Evolutionary conservation across 23 tunicate species (phyloP), one percentile per base, ranked within the genome.

Genomic region (Halocynthia aurantium): DNA sequence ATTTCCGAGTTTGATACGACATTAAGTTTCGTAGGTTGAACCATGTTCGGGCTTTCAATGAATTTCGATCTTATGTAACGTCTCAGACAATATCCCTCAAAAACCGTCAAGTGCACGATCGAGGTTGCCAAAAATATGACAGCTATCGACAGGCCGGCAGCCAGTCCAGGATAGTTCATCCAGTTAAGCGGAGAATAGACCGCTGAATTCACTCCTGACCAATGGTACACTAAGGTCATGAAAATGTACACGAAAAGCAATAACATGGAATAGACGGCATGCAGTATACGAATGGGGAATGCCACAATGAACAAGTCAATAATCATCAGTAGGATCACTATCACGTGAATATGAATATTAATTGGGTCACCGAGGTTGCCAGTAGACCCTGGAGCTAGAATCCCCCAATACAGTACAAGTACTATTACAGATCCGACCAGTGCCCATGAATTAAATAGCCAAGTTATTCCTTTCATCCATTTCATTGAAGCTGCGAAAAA

Each of bases 61-160:
- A 31, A 31, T 31, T 31, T 31, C 44, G 44, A 31, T 31, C 44
- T 31, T 7, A 76, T 58, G 11, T 20, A 15, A 51, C 22, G 54
- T 18, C 87, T 66, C 8, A 83, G 50, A n/a, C 20, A 52, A 51
- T 55, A 76, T 15, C 76, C 17, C n/a, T 70, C 77, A 55, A 81
- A 83, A 67, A 10, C 6, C 15, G 68, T 4, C 12, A 76, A 6
- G 51, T 76, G 87, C 22, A 22, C 21, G 22, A 83, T 6, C 6
- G 81, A 77, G 7, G 57, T 57, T 6, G 69, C 81, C 7, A 83
- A 57, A 76, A 83, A 60, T 2, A 76, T 5, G 11, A 69, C 60
- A 6, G 79, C 87, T 10, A 83, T 20, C 12, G 70, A 67, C 22
- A 51, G 52, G 13, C 70, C 60, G 55, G 77, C 77, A 51, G 77